Base-by-base conservation (phyloP, 2,113 vertebrate genomes). In the Motacilla tschutschensis region DNA sequence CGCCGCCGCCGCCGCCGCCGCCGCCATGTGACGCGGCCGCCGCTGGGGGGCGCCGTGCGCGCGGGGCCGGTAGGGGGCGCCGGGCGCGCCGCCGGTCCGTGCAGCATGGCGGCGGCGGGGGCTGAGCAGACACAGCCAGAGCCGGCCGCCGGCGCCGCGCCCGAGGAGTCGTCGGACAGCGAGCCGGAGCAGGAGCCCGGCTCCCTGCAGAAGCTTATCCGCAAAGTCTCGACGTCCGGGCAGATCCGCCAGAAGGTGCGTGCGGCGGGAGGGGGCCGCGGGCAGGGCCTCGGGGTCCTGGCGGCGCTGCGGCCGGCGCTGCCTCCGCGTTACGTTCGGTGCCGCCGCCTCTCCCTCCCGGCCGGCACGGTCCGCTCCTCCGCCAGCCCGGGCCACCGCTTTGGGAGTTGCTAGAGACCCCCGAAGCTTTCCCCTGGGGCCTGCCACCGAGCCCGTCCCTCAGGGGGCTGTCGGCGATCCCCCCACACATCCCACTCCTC, bases 181-280 rank as follows among this genome's bases (percentile, higher is more conserved):
- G 98, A 99, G 73, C 98, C 98, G 67, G 98, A 99, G 91, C 98
- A 98, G 79, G 98, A 99, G 94, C 98, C 98, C 50, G 98, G 98
- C 55, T 98, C 98, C 29, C 98, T 98, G 73, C 98, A 99, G 97
- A 99, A 99, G 93, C 98, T 99, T 58, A 99, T 99, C 91, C 98
- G 98, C 35, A 99, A 99, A 95, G 98, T 99, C 80, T 99, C 98
- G 67, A 99, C 98, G 53, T 99, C 98, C 36, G 98, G 98, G 25
- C 98, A 99, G 95, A 99, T 99, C 94, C 98, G 98, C 46, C 99
- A 98, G 97, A 99, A 99, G 98, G 98, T 99, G 97, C 94, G 96
- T 79, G 91, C 65, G 79, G 82, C 46, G 79, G 71, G 69, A 57
- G 82, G 92, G 92, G 90, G 87, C 75, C 65, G 92, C 87, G 93